Base-by-base conservation (phyloP, 1,140 invertebrate species). In the Megalonaias nervosa region DNA sequence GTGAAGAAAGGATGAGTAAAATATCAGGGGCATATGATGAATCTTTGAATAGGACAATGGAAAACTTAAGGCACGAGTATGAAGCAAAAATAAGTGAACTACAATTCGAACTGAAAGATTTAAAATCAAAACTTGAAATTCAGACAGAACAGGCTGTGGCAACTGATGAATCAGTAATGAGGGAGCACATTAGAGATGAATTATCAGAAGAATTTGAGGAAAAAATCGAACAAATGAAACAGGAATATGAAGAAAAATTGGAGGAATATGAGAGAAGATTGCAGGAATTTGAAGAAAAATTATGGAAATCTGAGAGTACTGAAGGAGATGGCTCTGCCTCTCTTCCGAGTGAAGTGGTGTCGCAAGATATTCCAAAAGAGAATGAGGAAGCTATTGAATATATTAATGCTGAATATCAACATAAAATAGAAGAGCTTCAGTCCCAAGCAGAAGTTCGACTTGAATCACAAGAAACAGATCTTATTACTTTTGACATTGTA, bases 21-120 rank as follows among this genome's bases (percentile, higher is more conserved):
- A 77, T 77, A 60, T 31, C 72, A 21, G 31, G 72, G 31, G 69
- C 71, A 66, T 77, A 77, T 77, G 75, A 77, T 31, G 61, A 77
- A 26, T 77, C 75, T 48, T 48, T 48, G 6, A 48, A 48, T 48
- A 48, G 38, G 38, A 48, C 38, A 26, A 71, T 77, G 31, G 75
- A 77, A 31, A 61, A 14, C 31, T 23, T 77, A 6, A 77, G 71
- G 66, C 60, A 60, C 68, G 80, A 81, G 38, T 75, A 82, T 69
- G 76, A 81, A 69, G 78, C 79, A 55, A 77, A 79, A 70, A 74
- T 81, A 6, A 80, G 74, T 57, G 80, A 82, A 55, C 19, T 83
- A 26, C 75, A 81, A 62, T 12, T 60, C 1, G 66, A 60, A 67
- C 23, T 77, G 19, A 17, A 77, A 69, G 21, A 48, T 55, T 71